These are phyloP conservation scores for Zapus hudsonius DNA, from an alignment of 2,113 vertebrate genomes.

Conservation along the genomic window DNA sequence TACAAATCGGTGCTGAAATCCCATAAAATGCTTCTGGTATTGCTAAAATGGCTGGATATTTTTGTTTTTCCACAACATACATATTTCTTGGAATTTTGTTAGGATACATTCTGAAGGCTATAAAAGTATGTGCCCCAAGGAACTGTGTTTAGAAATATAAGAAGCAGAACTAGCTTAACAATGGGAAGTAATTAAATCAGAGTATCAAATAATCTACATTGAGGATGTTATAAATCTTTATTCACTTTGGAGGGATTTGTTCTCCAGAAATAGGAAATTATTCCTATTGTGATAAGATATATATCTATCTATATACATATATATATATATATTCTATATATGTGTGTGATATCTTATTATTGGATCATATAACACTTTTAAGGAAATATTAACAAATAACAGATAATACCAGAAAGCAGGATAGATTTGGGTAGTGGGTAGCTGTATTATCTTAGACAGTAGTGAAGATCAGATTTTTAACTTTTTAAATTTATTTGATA, in stretches of 20 bases:
- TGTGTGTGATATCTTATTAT: neutral
- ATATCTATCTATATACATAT: too few relatives aligned
- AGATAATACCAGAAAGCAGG: neutral
- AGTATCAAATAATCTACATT: neutral
- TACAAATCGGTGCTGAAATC: constrained; percentile 58
- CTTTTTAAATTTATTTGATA: neutral
- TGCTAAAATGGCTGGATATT: constrained; percentile 44
- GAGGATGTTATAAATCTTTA: neutral
- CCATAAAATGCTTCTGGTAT: constrained; percentile 46
- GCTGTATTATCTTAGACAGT: neutral
- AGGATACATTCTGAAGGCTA: neutral
- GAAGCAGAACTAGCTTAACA: neutral
- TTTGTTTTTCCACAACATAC: constrained; percentile 4
- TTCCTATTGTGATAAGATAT: neutral
- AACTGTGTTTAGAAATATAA: neutral
- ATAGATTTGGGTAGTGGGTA: neutral
- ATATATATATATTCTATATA: too few relatives aligned
- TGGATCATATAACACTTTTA: neutral
- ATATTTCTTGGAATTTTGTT: constrained; percentile 52
- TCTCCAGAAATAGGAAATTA: neutral
- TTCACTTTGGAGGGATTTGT: neutral
- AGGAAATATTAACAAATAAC: neutral
- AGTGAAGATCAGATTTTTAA: neutral
- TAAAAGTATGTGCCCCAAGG: neutral
- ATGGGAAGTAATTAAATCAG: neutral